phyloP scores from a whole-genome alignment of 2,113 vertebrate genomes.

The Cochlearius cochlearius region DNA sequence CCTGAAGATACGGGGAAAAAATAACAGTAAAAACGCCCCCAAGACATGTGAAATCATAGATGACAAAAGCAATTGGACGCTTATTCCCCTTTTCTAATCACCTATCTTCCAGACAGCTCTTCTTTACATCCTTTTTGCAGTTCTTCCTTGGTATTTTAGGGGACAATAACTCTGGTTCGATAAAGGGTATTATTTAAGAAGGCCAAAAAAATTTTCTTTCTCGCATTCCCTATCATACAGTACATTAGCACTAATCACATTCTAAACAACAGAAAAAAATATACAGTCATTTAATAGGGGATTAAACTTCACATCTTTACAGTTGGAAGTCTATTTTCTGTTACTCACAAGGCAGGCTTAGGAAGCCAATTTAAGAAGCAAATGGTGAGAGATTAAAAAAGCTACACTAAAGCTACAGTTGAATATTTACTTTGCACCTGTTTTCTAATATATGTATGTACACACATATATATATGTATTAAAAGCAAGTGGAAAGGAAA shows the following conservation, averaged over 20 bases:
- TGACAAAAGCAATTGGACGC: background rate
- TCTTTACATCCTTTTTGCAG: background rate
- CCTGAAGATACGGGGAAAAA: background rate
- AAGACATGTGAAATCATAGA: background rate
- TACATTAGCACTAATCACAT: background rate
- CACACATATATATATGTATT: background rate
- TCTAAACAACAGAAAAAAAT: background rate
- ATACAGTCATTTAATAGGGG: background rate
- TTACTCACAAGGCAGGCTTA: background rate
- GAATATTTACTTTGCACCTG: background rate
- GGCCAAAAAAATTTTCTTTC: background rate
- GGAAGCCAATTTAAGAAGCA: background rate
- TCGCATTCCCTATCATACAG: rapidly evolving
- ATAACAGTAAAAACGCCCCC: background rate
- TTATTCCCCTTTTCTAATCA: background rate
- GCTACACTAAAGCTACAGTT: background rate
- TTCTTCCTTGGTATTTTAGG: background rate
- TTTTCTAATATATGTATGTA: background rate
- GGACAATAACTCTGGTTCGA: background rate
- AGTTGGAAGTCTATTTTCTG: background rate
- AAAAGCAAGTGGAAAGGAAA: background rate
- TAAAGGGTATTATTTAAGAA: background rate
- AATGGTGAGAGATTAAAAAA: background rate
- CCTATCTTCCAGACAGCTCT: background rate
- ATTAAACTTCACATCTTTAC: background rate